Base-by-base conservation (phyloP, 2,113 vertebrate species). In the Spea multiplicata region DNA sequence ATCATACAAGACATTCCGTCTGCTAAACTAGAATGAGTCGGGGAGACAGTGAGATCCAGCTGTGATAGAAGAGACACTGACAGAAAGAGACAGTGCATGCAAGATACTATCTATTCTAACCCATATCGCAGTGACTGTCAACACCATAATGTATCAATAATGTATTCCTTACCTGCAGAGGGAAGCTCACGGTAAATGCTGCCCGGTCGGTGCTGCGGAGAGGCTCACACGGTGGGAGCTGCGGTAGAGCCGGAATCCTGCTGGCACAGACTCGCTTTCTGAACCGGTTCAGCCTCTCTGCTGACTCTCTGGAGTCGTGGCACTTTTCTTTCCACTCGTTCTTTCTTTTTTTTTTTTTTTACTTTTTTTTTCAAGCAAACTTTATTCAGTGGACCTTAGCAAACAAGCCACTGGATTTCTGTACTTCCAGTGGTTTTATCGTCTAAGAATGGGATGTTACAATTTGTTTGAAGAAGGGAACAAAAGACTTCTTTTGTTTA, bases 291-390 rank as follows among this genome's bases (percentile, higher is more conserved):
- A 64, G 76, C 68, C 76, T 78, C 57, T 70, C 57, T 64, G 70
- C 68, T 78, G 47, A 78, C 76, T 78, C 76, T 78, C 76, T 78
- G 76, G 76, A 78, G 76, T 78, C 76, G 76, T 78, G 76, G 76
- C 76, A 78, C 76, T 78, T 78, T 78, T 78, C 59, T 71, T 50
- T 64, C 71, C 75, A 70, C 46, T 69, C 45, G 44, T 30, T 5
- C 9, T 50, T 70, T 70, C 14, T 49, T 49, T 70, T 70, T 70
- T 50, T 70, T 69, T 64, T 61, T 64, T 64, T 30, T 30, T 30
- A 30, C 30, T 30, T 68, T 59, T 76, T 66, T 76, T 46, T 62
- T 71, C 57, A 78, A 71, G 62, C 12, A 71, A 78, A 70, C 76
- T 78, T 78, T 78, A 78, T 78, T 78, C 8, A 59, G 68, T 5